A percentile compares a stretch with the other conserved stretches of the same genome.
Conservation (phyloP, 2,113 vertebrate species). For the Myanophis thanlyinensis region DNA sequence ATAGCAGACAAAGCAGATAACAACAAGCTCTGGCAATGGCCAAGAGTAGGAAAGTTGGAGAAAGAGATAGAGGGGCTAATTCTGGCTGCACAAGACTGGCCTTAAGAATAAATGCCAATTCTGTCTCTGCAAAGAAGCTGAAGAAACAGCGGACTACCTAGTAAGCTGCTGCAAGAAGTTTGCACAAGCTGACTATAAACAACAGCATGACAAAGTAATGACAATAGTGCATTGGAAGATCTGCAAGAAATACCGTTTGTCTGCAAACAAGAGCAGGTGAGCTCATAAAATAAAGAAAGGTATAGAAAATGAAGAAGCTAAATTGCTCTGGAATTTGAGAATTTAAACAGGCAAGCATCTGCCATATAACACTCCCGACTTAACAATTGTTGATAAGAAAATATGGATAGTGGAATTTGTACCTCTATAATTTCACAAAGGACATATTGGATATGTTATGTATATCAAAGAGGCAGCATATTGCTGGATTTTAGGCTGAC, state of each 20-base stretch:
- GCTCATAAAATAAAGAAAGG: background rate
- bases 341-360: background rate
- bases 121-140: background rate
- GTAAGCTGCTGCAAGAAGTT: background rate
- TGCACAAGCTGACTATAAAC: background rate
- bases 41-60: background rate
- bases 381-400: background rate
- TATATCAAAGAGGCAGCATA: background rate
- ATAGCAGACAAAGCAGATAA: background rate
- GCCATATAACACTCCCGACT: background rate
- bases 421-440: background rate
- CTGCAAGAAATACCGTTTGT: background rate
- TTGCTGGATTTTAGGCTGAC: background rate
- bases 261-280: background rate
- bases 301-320: background rate
- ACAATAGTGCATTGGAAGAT: too few relatives aligned
- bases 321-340: background rate
- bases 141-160: background rate
- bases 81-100: background rate
- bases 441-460: background rate
- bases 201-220: background rate
- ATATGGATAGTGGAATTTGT: background rate
- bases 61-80: background rate
- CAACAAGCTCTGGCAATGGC: background rate
- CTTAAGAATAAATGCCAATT: background rate